Percentiles rank a stretch among this genome's conserved stretches.
Conservation (phyloP, 2,113 vertebrate genomes). For the Lagopus muta region DNA sequence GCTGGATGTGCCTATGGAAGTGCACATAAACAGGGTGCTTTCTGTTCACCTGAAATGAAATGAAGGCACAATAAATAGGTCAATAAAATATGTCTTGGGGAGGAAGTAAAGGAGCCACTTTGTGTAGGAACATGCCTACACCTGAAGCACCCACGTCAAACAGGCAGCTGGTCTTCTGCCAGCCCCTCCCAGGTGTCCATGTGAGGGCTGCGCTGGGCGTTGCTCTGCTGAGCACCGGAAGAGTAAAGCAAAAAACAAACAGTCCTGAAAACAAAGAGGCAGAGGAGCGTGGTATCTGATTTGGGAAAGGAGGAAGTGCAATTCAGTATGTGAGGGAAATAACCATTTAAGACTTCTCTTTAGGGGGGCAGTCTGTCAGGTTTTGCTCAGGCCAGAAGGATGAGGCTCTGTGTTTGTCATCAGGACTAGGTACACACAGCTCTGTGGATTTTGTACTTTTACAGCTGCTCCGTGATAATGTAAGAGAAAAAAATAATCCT, state of each 20-base stretch:
- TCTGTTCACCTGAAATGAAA: background rate
- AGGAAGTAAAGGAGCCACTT: slow-evolving; percentile 18
- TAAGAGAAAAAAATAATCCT: slow-evolving; percentile 79
- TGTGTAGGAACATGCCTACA: background rate
- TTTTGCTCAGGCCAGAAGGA: slow-evolving; percentile 21
- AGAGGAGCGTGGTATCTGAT: background rate
- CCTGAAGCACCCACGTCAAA: slow-evolving; percentile 23
- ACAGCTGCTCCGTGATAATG: slow-evolving; percentile 74
- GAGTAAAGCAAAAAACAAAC: background rate
- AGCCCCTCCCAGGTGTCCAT: slow-evolving; percentile 35
- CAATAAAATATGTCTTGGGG: slow-evolving; percentile 15
- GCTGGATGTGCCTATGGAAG: background rate
- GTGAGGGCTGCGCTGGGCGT: background rate
- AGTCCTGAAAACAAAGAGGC: slow-evolving; percentile 6
- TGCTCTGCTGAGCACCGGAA: background rate
- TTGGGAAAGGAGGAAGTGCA: slow-evolving; percentile 21
- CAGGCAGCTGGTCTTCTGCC: background rate
- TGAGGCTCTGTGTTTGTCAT: slow-evolving; percentile 40
- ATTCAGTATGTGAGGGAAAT: slow-evolving; percentile 43
- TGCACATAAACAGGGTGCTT: background rate
- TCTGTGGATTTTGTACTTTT: slow-evolving; percentile 86
- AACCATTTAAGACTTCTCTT: background rate
- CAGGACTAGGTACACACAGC: slow-evolving; percentile 51
- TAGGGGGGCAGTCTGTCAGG: background rate
- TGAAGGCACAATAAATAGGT: slow-evolving; percentile 25